A percentile compares a stretch with the other conserved stretches of the same genome.
Conservation (phyloP, 2,888 invertebrate species). For the Nomada ruficornis region DNA sequence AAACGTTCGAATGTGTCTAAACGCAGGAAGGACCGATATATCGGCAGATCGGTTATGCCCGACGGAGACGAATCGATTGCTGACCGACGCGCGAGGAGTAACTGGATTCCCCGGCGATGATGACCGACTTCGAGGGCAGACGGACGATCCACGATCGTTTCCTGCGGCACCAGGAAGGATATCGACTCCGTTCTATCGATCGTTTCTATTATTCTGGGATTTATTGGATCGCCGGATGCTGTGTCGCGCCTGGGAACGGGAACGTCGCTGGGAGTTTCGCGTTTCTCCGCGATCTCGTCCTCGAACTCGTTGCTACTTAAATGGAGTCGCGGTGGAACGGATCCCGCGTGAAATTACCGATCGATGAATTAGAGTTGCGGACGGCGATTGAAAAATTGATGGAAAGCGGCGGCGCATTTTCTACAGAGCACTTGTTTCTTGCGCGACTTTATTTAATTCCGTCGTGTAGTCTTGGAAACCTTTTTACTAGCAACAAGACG, state of each 20-base stretch:
- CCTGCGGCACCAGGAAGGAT: slow-evolving; percentile 68
- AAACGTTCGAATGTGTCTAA: slow-evolving; percentile 67
- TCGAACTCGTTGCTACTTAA: neutral
- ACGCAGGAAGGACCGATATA: slow-evolving; percentile 71
- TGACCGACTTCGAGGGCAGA: slow-evolving; percentile 73
- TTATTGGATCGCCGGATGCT: slow-evolving; percentile 55
- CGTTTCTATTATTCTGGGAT: slow-evolving; percentile 66
- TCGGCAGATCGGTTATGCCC: slow-evolving; percentile 77
- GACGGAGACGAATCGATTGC: slow-evolving; percentile 79
- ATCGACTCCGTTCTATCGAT: slow-evolving; percentile 48
- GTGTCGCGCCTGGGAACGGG: slow-evolving; percentile 45
- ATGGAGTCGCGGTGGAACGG: slow-evolving; percentile 4
- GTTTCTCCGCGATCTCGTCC: neutral
- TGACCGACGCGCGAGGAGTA: slow-evolving; percentile 72
- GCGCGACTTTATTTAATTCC: no score
- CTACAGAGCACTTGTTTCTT: no score
- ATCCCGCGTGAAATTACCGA: slow-evolving; percentile 14
- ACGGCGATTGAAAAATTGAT: neutral
- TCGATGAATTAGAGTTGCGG: neutral
- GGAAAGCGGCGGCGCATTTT: no score
- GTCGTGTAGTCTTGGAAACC: no score
- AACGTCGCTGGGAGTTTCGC: slow-evolving; percentile 8
- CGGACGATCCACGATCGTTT: slow-evolving; percentile 61
- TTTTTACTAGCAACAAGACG: no score
- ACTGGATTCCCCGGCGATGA: slow-evolving; percentile 74